These are phyloP conservation scores for Cephus spinipes DNA, from an alignment of 2,888 invertebrate species.

Conservation along the genomic window DNA sequence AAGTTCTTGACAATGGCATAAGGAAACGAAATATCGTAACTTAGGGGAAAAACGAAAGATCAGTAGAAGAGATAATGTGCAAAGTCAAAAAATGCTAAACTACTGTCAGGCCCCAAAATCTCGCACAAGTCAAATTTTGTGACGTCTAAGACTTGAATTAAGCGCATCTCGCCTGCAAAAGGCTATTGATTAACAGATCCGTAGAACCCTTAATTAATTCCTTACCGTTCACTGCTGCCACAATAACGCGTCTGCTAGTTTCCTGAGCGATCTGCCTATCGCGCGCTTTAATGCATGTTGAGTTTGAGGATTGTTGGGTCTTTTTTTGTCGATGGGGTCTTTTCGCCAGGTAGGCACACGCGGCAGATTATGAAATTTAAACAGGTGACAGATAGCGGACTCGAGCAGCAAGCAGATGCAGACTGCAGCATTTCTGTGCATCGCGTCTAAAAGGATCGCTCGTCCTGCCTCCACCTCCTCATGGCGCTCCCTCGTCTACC, in stretches of 20 bases:
- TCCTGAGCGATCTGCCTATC: not conserved
- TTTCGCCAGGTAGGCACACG: not conserved
- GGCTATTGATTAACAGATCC: too few species aligned
- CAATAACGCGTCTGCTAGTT: not conserved
- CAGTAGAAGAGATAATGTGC: not conserved
- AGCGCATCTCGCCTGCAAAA: not conserved
- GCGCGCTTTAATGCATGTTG: not conserved
- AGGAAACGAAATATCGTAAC: not conserved
- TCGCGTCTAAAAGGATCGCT: constrained; percentile 22
- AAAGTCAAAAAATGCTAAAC: not conserved
- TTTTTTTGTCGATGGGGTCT: not conserved
- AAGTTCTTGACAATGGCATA: not conserved
- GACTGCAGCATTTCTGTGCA: constrained; percentile 41
- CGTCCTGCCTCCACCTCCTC: constrained; percentile 6
- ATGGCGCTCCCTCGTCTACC: constrained; percentile 13
- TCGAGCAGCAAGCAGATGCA: constrained; percentile 50
- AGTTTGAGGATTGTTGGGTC: not conserved
- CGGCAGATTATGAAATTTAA: constrained; percentile 61
- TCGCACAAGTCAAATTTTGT: not conserved
- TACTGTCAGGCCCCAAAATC: not conserved
- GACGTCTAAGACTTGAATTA: not conserved
- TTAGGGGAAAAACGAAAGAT: too few species aligned
- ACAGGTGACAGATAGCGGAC: constrained; percentile 63
- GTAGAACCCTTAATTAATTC: not conserved
- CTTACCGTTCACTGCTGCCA: not conserved